Evolutionary conservation across 2,888 invertebrate genomes (phyloP), one percentile per base, ranked within the genome.

Genomic region (Archips crataeganus): DNA sequence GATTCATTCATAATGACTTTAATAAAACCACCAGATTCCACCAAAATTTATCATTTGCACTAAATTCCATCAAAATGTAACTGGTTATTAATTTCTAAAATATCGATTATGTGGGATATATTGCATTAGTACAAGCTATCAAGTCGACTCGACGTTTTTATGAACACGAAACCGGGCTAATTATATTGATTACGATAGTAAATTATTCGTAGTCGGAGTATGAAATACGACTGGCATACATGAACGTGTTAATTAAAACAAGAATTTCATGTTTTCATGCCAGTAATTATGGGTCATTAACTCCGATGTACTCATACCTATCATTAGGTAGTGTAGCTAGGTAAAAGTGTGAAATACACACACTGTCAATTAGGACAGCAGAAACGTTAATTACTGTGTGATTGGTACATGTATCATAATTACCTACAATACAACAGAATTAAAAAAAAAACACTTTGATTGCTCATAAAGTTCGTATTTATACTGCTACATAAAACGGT

Each of bases 241-340:
- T 42, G 63, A 42, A 49, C 68, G 42, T 68, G 49, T 42, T 49
- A 73, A 73, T 73, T 73, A 68, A 39, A 73, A 45, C 63, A 49
- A 54, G 54, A 39, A 51, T 68, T 73, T 11, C 63, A 39, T 69
- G 73, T 73, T 66, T 32, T 59, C 47, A 63, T 57, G 59, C 23
- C 62, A 6, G 59, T 51, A 73, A 73, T 73, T 73, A 73, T 34
- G 42, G 68, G 63, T 42, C n/a, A 73, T 68, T 73, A 73, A 59
- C 45, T 64, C 15, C 49, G 39, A 49, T 49, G n/a, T 64, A 71
- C 2, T n/a, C n/a, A n/a, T 69, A 71, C 1, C 49, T 51, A 11
- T 54, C 54, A 68, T 67, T 68, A 63, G 36, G 36, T 36, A 36
- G n/a, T 42, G 47, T 6, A 47, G 11, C 39, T 49, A 59, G 63